Percentiles rank a stretch among this genome's conserved stretches.
phyloP scores from a whole-genome alignment of 1,140 invertebrate genomes.

The Agrilus planipennis region DNA sequence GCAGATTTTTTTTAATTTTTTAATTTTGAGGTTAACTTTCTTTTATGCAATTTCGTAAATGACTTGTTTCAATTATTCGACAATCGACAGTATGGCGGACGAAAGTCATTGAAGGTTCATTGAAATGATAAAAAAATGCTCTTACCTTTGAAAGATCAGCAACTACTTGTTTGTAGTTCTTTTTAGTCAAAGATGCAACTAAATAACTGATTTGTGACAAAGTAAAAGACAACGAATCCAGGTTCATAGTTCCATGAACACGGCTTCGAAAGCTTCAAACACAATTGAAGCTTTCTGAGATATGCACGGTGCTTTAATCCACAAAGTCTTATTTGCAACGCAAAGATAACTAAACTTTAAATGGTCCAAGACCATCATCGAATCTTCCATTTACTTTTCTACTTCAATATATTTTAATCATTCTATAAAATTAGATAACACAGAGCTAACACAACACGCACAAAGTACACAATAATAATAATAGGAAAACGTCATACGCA shows the following conservation, averaged over 20 bases:
- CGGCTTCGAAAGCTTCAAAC: conserved; percentile 70
- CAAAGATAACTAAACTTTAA: conserved; percentile 47
- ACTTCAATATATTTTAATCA: conserved; percentile 27
- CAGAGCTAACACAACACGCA: conserved; percentile 18
- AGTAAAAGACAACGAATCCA: conserved; percentile 94
- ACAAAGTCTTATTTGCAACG: conserved; percentile 42
- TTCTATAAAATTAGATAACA: conserved; percentile 14
- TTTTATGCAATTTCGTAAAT: too few species aligned
- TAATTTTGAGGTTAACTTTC: too few species aligned
- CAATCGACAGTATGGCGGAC: too few species aligned
- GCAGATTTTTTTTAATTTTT: too few species aligned
- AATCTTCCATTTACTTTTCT: conserved; percentile 50
- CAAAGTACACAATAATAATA: conserved; percentile 17
- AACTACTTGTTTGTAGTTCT: conserved; percentile 81
- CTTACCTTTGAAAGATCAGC: conserved; percentile 67
- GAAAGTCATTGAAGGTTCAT: too few species aligned
- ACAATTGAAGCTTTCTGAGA: conserved; percentile 67
- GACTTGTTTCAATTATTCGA: too few species aligned
- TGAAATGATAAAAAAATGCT: conserved; percentile 1
- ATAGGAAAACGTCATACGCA: background rate
- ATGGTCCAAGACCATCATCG: conserved; percentile 55
- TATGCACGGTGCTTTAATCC: conserved; percentile 48
- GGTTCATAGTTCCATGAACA: conserved; percentile 96
- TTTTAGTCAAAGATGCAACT: conserved; percentile 89
- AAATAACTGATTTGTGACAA: conserved; percentile 96